Evolutionary conservation across 2,888 invertebrate genomes (phyloP), one percentile per base, ranked within the genome.

Genomic region (Dynastes hyllus): DNA sequence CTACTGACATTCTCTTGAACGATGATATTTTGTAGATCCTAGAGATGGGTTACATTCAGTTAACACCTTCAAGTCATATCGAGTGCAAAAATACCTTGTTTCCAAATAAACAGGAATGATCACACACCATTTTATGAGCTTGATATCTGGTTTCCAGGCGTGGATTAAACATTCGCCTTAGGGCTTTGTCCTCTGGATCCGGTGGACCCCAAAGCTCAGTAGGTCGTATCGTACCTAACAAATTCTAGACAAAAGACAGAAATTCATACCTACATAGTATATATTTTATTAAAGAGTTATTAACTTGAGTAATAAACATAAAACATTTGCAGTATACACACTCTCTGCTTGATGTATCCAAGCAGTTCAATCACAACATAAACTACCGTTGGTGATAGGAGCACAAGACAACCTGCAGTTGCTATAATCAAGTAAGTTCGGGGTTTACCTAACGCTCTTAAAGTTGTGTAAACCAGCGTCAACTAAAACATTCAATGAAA

Each of bases 131-230:
- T n/a, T 78, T 73, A 40, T 80, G 78, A 45, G 80, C 78, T 58
- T 82, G 71, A n/a, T 71, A 80, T 16, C 76, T 78, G 22, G 79
- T 83, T 76, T 82, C 82, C 45, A 79, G 70, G 3, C 82, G 79
- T 27, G 83, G 83, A 69, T 83, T 83, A 37, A 80, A 83, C 55
- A 81, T 61, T 3, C 78, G 76, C 45, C 83, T 77, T 9, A 80
- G 66, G 40, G 71, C 66, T 29, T 81, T 65, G 40, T 82, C 81
- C 9, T 81, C 78, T 11, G 78, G 58, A 73, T 83, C 79, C 2
- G 79, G 81, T 27, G 83, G 83, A 16, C 83, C 83, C 83, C 83
- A 83, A 16, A 79, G 45, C 22, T 80, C 78, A 16, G 80, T 78
- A 3, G 83, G 81, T 75, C 80, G 79, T 29, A 82, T 69, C 27